Conservation (phyloP, 2,888 invertebrate genomes). For the Pyrochroa serraticornis region DNA sequence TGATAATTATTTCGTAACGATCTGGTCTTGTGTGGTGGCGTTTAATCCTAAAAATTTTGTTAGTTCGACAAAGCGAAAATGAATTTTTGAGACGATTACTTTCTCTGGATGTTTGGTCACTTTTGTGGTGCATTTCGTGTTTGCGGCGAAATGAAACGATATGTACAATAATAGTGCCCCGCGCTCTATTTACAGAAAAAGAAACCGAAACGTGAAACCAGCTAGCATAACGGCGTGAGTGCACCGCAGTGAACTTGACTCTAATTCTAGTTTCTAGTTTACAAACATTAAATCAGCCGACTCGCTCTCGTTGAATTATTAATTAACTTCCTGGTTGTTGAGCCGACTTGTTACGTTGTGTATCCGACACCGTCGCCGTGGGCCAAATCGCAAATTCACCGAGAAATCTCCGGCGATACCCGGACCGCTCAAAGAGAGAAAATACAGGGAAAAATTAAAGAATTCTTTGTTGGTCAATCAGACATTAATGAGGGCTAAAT, state of each 20-base stretch:
- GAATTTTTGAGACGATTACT: not conserved
- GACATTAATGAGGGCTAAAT: too few relatives aligned
- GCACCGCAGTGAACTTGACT: conserved; percentile 41
- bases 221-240: conserved; percentile 41
- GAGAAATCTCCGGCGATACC: too few relatives aligned
- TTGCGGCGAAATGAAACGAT: conserved; percentile 31
- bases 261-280: conserved; percentile 42
- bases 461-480: too few relatives aligned
- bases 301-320: conserved; percentile 30
- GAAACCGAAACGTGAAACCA: conserved; percentile 46
- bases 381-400: too few relatives aligned
- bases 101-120: conserved; percentile 11
- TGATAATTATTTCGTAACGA: too few relatives aligned
- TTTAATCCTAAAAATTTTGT: too few relatives aligned
- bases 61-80: not conserved
- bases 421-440: too few relatives aligned
- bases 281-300: conserved; percentile 34
- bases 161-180: conserved; percentile 28
- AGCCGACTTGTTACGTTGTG: not conserved
- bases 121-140: conserved; percentile 18
- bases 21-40: too few relatives aligned
- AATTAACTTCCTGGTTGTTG: conserved; percentile 35
- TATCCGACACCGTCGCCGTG: too few relatives aligned
- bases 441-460: too few relatives aligned
- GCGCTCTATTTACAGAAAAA: conserved; percentile 46